Percentiles rank a stretch among this genome's conserved stretches.
Conservation (phyloP, 2,888 invertebrate species). For the Nebria salina region DNA sequence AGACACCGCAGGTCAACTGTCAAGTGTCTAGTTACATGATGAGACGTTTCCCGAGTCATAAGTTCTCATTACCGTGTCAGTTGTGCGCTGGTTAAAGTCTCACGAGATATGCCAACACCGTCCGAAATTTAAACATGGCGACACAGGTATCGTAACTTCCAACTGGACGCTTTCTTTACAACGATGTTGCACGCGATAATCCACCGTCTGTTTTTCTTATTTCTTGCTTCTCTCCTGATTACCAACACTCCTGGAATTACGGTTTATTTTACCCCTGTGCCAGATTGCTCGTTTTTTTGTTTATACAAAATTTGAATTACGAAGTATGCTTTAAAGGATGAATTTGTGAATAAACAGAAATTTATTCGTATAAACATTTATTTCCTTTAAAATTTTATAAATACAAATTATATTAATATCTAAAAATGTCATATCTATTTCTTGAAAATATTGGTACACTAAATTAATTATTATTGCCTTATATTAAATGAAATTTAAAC, state of each 20-base stretch:
- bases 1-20: slow-evolving; percentile 29
- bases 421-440: too few relatives aligned
- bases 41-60: slow-evolving; percentile 20
- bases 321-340: background rate
- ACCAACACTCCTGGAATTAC: background rate
- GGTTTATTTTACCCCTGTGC: slow-evolving; percentile 5
- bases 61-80: slow-evolving; percentile 35
- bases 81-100: background rate
- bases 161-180: slow-evolving; percentile 19
- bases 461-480: too few relatives aligned
- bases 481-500: background rate
- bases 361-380: too few relatives aligned
- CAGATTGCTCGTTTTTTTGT: background rate
- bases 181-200: slow-evolving; percentile 21
- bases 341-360: background rate
- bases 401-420: too few relatives aligned
- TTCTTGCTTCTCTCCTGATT: background rate
- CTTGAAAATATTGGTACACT: too few relatives aligned
- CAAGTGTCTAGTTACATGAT: slow-evolving; percentile 42
- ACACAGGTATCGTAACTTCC: slow-evolving; percentile 41
- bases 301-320: background rate
- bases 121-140: slow-evolving; percentile 42
- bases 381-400: too few relatives aligned
- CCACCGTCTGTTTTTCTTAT: background rate
- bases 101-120: background rate